A percentile compares a stretch with the other conserved stretches of the same genome.
Conservation (phyloP, 2,797 vertebrate genomes). For the Crenuchus spilurus region DNA sequence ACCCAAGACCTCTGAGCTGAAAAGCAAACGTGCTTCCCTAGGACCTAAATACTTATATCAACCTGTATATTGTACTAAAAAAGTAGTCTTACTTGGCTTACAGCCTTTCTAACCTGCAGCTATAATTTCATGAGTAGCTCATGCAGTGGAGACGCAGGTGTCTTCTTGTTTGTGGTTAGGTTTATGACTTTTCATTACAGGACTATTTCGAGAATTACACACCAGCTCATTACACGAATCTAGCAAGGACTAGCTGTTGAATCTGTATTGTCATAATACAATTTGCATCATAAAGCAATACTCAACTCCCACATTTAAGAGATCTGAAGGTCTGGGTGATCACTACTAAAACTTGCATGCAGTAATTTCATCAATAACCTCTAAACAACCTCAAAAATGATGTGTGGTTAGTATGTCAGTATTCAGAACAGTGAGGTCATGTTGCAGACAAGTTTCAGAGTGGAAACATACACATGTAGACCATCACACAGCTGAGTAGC, state of each 20-base stretch:
- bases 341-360: not conserved
- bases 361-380: not conserved
- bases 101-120: too few relatives aligned
- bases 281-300: not conserved
- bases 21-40: too few relatives aligned
- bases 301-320: too few relatives aligned
- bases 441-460: not conserved
- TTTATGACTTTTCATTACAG: not conserved
- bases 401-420: not conserved
- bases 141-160: not conserved
- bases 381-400: not conserved
- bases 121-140: too few relatives aligned
- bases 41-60: too few relatives aligned
- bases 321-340: too few relatives aligned
- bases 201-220: not conserved
- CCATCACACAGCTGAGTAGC: conserved; percentile 26
- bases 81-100: too few relatives aligned
- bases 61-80: too few relatives aligned
- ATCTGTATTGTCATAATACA: not conserved
- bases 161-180: not conserved
- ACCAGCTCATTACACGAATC: not conserved
- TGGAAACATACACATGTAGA: not conserved
- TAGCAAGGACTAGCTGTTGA: not conserved
- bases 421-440: not conserved
- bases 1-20: too few relatives aligned